Evolutionary conservation across 2,797 vertebrate genomes (phyloP).

Genomic region (Hoplostethus mediterraneus): DNA sequence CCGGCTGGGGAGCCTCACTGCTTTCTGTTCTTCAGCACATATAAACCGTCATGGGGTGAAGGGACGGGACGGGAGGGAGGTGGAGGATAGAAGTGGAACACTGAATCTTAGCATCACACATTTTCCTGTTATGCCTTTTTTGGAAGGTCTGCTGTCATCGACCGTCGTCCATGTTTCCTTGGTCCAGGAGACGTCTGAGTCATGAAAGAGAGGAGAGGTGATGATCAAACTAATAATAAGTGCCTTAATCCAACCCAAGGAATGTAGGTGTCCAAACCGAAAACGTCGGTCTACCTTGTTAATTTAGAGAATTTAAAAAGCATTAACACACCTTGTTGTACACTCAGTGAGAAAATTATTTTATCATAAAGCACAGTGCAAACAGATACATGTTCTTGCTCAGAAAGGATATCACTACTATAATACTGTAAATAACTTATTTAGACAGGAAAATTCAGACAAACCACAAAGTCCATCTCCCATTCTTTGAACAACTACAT

Average conservation of each 20-base stretch:
- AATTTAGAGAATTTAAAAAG: too few species aligned
- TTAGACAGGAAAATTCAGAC: neutral
- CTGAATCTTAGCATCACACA: neutral
- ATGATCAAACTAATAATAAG: neutral
- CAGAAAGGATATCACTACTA: neutral
- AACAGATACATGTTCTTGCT: neutral
- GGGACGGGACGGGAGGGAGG: slow-evolving; percentile 8
- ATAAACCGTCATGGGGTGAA: slow-evolving; percentile 16
- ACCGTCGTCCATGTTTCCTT: neutral
- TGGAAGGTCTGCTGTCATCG: slow-evolving; percentile 10
- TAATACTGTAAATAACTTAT: neutral
- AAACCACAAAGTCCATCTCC: neutral
- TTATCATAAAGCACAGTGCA: neutral
- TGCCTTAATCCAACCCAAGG: neutral
- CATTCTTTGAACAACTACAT: neutral
- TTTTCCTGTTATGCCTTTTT: slow-evolving; percentile 39
- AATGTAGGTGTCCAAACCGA: neutral
- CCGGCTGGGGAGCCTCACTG: slow-evolving; percentile 62
- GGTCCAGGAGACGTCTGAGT: neutral
- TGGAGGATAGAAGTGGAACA: neutral
- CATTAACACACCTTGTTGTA: too few species aligned
- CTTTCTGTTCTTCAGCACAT: slow-evolving; percentile 14
- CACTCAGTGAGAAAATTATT: too few species aligned
- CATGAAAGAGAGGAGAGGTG: neutral
- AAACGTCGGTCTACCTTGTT: neutral